Percentiles rank a stretch among this genome's conserved stretches.
These are phyloP conservation scores for Lamproptera curius DNA, from an alignment of 2,888 invertebrate species.

Conservation along the genomic window DNA sequence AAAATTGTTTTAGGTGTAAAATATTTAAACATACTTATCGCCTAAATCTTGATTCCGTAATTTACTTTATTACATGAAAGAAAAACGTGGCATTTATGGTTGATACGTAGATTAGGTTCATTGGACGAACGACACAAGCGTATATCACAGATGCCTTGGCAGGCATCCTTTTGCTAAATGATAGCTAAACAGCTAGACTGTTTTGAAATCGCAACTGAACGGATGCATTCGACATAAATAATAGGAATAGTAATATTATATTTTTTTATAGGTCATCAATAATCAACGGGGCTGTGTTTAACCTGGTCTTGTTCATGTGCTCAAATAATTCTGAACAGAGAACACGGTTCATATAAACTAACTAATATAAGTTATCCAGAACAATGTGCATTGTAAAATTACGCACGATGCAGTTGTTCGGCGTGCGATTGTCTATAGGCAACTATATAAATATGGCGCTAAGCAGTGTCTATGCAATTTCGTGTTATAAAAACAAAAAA, in stretches of 20 bases:
- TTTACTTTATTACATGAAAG: constrained; percentile 7
- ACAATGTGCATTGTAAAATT: constrained; percentile 46
- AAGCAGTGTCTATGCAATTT: neutral
- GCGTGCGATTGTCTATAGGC: neutral
- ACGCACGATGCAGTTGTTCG: constrained; percentile 10
- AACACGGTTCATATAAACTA: constrained; percentile 53
- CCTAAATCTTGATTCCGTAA: constrained; percentile 10
- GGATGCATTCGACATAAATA: constrained; percentile 5
- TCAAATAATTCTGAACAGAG: constrained; percentile 30
- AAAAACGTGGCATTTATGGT: constrained; percentile 19
- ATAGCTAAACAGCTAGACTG: constrained; percentile 39
- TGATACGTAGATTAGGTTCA: constrained; percentile 31
- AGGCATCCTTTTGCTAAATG: constrained; percentile 57
- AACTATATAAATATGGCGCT: neutral
- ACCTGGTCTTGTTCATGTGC: neutral
- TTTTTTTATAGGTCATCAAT: neutral
- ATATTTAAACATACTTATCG: constrained; percentile 23
- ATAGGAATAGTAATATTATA: no score
- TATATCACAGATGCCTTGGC: constrained; percentile 54
- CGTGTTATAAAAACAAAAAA: no score
- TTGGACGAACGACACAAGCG: constrained; percentile 75
- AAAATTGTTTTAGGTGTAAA: constrained; percentile 32
- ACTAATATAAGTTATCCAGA: constrained; percentile 76
- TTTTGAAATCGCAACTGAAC: constrained; percentile 26
- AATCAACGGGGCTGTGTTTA: neutral